A percentile compares a stretch with the other conserved stretches of the same genome.
Conservation (phyloP, 2,113 vertebrate genomes). For the Dolichallabes microphthalmus region DNA sequence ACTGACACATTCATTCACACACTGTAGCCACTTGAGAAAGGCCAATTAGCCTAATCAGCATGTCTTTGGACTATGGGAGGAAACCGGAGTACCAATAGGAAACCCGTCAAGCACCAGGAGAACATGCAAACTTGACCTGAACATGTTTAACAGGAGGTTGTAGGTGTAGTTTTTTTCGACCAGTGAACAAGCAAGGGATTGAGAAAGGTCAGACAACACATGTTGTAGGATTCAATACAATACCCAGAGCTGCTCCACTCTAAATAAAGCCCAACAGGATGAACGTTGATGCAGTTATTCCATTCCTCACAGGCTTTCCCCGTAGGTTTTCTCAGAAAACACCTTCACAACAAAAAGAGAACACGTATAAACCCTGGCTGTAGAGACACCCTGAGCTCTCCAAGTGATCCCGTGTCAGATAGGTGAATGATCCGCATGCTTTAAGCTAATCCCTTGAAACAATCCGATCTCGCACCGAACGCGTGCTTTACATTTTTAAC, state of each 20-base stretch:
- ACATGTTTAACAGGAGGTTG: neutral
- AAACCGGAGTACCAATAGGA: too few species aligned
- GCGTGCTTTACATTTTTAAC: constrained; percentile 14
- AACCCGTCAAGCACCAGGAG: too few species aligned
- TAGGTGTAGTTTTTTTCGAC: neutral
- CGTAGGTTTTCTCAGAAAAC: neutral
- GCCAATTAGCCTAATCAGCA: too few species aligned
- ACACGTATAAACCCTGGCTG: neutral
- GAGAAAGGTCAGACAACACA: neutral
- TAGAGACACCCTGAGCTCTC: neutral
- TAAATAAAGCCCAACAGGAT: neutral
- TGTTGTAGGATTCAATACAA: neutral
- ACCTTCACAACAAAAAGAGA: neutral
- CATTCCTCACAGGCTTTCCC: neutral
- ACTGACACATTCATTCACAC: too few species aligned
- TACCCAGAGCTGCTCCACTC: neutral
- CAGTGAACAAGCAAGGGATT: neutral
- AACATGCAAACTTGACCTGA: too few species aligned
- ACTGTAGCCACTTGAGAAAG: too few species aligned
- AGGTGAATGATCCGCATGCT: neutral
- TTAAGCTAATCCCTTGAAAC: neutral
- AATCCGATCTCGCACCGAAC: neutral
- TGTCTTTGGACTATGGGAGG: too few species aligned
- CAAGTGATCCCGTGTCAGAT: neutral
- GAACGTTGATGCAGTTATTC: neutral